Conservation (phyloP, 1,140 invertebrate genomes). For the Matsumurasca onukii region DNA sequence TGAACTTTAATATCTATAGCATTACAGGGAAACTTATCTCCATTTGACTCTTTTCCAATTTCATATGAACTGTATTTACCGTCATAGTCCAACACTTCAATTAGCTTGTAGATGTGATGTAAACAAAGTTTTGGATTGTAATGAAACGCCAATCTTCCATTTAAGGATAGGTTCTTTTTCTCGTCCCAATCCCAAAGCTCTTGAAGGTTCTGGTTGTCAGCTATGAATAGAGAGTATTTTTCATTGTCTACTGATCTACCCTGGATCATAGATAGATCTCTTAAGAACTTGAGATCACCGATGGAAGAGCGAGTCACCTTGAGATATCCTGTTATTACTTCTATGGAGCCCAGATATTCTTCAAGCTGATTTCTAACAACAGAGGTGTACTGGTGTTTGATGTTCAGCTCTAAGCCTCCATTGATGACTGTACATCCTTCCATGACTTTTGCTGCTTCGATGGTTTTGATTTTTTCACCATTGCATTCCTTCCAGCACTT, state of each 20-base stretch:
- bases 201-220: constrained; percentile 91
- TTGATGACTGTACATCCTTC: constrained; percentile 82
- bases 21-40: constrained; percentile 86
- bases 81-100: background rate
- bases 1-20: constrained; percentile 39
- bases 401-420: constrained; percentile 74
- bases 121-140: constrained; percentile 91
- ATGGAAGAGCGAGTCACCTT: constrained; percentile 79
- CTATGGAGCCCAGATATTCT: constrained; percentile 69
- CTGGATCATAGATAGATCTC: constrained; percentile 68
- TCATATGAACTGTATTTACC: constrained; percentile 51
- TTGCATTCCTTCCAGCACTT: constrained; percentile 65
- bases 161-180: constrained; percentile 50
- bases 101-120: constrained; percentile 62
- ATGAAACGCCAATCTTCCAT: constrained; percentile 83
- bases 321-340: constrained; percentile 75
- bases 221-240: constrained; percentile 68
- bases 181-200: constrained; percentile 75
- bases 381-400: constrained; percentile 58
- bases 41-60: constrained; percentile 82
- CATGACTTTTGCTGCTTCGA: constrained; percentile 67
- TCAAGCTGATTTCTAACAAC: constrained; percentile 65
- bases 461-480: constrained; percentile 67
- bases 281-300: constrained; percentile 82
- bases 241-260: constrained; percentile 51